phyloP scores from a whole-genome alignment of 1,140 invertebrate genomes.

The Sinonovacula constricta region DNA sequence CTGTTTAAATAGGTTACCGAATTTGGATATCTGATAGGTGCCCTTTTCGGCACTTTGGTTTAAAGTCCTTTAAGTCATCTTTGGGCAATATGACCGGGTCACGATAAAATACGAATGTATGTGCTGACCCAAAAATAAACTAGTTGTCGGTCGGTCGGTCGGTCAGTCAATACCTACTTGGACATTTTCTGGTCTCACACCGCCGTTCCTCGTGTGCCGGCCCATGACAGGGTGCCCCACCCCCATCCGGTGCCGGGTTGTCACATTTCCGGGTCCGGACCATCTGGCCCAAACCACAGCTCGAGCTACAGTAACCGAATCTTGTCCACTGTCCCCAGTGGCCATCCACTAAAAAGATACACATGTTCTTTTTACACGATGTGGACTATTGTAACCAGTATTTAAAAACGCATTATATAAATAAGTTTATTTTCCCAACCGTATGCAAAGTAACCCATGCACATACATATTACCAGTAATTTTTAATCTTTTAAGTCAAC shows the following conservation, averaged over 20 bases:
- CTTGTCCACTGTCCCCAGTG: conserved; percentile 83
- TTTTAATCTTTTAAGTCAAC: no score
- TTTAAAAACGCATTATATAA: no score
- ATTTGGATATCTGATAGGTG: not conserved
- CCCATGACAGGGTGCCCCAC: conserved; percentile 49
- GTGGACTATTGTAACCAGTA: no score
- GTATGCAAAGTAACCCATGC: no score
- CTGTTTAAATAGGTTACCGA: no score
- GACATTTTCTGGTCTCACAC: conserved; percentile 39
- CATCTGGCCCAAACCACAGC: conserved; percentile 83
- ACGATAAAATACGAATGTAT: no score
- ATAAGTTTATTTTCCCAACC: no score
- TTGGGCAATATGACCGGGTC: no score
- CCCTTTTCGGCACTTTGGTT: not conserved
- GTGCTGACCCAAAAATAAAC: no score
- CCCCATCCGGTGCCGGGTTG: conserved; percentile 76
- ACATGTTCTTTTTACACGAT: no score
- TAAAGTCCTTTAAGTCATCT: not conserved
- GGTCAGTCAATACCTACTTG: conserved; percentile 29
- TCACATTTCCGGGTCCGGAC: conserved; percentile 82
- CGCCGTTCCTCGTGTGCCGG: conserved; percentile 17
- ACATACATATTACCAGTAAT: no score
- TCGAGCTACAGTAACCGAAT: conserved; percentile 83
- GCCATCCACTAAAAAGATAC: conserved; percentile 80
- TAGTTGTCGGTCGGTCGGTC: not conserved